These are phyloP conservation scores for Saccostrea echinata DNA, from an alignment of 1,140 invertebrate genomes.

Conservation along the genomic window DNA sequence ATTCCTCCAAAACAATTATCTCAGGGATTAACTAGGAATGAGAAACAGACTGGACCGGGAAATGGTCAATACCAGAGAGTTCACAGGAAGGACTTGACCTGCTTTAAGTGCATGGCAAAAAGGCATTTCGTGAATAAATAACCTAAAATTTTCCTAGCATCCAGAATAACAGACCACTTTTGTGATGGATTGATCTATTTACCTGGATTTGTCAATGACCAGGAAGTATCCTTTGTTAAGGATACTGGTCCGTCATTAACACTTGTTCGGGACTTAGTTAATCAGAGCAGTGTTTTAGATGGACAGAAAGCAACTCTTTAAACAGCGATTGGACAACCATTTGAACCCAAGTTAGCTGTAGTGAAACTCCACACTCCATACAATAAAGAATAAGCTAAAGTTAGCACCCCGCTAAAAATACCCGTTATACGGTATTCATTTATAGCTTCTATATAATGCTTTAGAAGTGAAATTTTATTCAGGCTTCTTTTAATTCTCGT, in stretches of 20 bases:
- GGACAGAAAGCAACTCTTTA: slow-evolving; percentile 31
- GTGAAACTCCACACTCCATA: slow-evolving; percentile 49
- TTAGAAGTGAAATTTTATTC: too few species aligned
- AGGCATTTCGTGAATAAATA: slow-evolving; percentile 36
- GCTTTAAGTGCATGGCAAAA: slow-evolving; percentile 26
- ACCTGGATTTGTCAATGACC: neutral
- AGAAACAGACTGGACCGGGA: neutral
- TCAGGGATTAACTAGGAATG: slow-evolving; percentile 7
- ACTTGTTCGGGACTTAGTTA: slow-evolving; percentile 38
- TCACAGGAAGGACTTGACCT: slow-evolving; percentile 10
- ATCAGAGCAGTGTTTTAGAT: neutral
- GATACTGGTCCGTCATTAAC: slow-evolving; percentile 53
- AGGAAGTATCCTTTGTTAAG: slow-evolving; percentile 51
- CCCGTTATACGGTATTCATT: too few species aligned
- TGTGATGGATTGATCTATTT: slow-evolving; percentile 20
- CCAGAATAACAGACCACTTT: neutral
- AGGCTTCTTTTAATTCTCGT: too few species aligned
- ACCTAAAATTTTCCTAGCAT: slow-evolving; percentile 8
- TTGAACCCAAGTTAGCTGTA: slow-evolving; percentile 30
- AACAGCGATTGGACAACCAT: slow-evolving; percentile 43
- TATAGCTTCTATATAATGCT: too few species aligned
- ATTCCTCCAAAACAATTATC: neutral
- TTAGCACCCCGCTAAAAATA: too few species aligned
- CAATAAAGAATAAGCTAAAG: slow-evolving; percentile 37
- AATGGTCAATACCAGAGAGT: neutral